Base-by-base conservation (phyloP, 2,888 invertebrate genomes). In the Elmis aenea region DNA sequence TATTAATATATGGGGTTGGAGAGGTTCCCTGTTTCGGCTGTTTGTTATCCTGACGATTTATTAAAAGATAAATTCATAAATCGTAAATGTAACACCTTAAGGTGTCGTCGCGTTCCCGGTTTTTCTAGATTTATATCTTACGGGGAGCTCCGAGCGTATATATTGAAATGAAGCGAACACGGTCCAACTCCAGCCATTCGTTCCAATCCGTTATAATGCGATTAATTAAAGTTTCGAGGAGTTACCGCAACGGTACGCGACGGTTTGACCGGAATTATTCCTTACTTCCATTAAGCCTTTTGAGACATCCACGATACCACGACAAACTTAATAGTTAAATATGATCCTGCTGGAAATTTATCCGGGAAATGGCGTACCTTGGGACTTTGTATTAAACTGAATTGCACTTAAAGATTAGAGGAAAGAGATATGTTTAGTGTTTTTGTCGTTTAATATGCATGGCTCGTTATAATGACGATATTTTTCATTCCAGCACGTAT, bases 11-110 rank as follows among this genome's bases (percentile, higher is more conserved):
- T 18, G 5, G 8, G 8, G 18, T 18, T 18, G 5, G 18, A 26
- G 26, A 33, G 26, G 33, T 26, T 23, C 13, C 13, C 25, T 29
- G 22, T 34, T 30, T 29, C 13, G 26, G 18, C 18, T 20, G 12
- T 38, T 33, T 33, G 38, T 21, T 29, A 28, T 33, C 13, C 28
- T 11, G 14, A 15, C 9, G 23, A 40, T 35, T 37, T 42, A 42
- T 33, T 24, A 37, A 42, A 42, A 30, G 33, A 42, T 33, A 38
- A 42, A 38, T 42, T 38, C 33, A 29, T 37, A 42, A 42, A 31
- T 38, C 20, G 31, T 26, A 33, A 38, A 24, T 33, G 31, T 21
- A 38, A 33, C 42, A 38, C 34, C 38, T 37, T 37, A 20, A 30
- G 30, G 28, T 34, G 31, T 30, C 34, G 34, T 38, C 21, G 18